phyloP scores from a whole-genome alignment of 2,113 vertebrate species.

The Toxotes chatareus region DNA sequence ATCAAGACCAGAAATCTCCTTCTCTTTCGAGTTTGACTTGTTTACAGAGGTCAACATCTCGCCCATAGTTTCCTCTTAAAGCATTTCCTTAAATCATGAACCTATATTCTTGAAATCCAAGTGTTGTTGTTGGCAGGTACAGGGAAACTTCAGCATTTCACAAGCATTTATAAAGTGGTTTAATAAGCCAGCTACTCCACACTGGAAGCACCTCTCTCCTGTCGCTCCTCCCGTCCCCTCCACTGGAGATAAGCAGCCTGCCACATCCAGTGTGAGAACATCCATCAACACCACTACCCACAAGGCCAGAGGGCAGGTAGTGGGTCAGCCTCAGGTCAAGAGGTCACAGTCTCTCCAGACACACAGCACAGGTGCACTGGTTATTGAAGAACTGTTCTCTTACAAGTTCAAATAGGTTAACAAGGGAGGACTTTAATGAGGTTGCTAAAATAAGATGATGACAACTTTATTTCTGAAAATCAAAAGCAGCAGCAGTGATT shows the following conservation, averaged over 20 bases:
- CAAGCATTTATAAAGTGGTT: background rate
- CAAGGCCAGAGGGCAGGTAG: conserved; percentile 61
- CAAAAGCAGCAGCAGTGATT: background rate
- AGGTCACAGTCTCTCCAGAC: conserved; percentile 40
- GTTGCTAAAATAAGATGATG: conserved; percentile 7
- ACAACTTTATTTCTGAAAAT: background rate
- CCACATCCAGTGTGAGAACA: conserved; percentile 67
- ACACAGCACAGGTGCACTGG: conserved; percentile 62
- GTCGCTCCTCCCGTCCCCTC: conserved; percentile 27
- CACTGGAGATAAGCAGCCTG: conserved; percentile 55
- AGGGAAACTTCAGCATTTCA: background rate
- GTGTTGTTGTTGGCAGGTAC: background rate
- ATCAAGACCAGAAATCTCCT: conserved; percentile 41
- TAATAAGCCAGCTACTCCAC: background rate
- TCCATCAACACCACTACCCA: conserved; percentile 69
- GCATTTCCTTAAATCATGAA: background rate
- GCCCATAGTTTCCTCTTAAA: background rate
- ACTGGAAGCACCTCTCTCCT: conserved; percentile 24
- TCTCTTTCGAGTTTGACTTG: background rate
- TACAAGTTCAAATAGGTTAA: conserved; percentile 45
- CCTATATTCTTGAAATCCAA: background rate
- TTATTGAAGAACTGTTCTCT: conserved; percentile 13
- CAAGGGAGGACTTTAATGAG: conserved; percentile 17
- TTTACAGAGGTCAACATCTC: conserved; percentile 33
- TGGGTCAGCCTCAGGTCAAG: conserved; percentile 47